These are phyloP conservation scores for Trichomycterus rosablanca DNA, from an alignment of 2,113 vertebrate genomes.

Conservation along the genomic window DNA sequence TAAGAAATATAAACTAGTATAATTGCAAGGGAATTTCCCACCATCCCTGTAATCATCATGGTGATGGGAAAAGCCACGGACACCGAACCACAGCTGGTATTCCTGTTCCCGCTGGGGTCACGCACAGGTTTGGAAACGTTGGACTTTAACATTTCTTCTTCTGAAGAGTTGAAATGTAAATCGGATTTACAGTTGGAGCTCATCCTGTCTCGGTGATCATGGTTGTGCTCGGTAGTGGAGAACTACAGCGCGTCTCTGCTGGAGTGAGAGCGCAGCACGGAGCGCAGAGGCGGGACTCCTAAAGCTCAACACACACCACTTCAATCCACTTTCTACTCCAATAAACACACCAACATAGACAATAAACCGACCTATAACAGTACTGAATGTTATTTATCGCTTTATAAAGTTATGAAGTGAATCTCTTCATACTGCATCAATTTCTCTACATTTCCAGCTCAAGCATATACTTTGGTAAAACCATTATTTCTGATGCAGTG, in stretches of 20 bases:
- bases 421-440: too few species aligned
- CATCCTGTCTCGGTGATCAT: conserved; percentile 44
- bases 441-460: too few species aligned
- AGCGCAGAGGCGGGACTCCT: conserved; percentile 34
- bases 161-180: conserved; percentile 13
- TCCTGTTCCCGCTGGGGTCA: conserved; percentile 49
- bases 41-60: conserved; percentile 90
- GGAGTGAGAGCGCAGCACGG: neutral
- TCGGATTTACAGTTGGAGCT: conserved; percentile 43
- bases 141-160: conserved; percentile 52
- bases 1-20: conserved; percentile 81
- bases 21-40: conserved; percentile 87
- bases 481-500: too few species aligned
- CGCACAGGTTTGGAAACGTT: conserved; percentile 53
- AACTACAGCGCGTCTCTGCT: conserved; percentile 3
- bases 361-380: too few species aligned
- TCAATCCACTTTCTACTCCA: neutral
- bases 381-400: too few species aligned
- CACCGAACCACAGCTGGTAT: conserved; percentile 64
- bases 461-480: too few species aligned
- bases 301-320: neutral
- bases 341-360: neutral
- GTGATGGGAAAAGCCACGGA: conserved; percentile 83
- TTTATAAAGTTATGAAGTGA: too few species aligned
- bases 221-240: neutral